Conservation (phyloP, 2,113 vertebrate species). For the Brachyistius frenatus region DNA sequence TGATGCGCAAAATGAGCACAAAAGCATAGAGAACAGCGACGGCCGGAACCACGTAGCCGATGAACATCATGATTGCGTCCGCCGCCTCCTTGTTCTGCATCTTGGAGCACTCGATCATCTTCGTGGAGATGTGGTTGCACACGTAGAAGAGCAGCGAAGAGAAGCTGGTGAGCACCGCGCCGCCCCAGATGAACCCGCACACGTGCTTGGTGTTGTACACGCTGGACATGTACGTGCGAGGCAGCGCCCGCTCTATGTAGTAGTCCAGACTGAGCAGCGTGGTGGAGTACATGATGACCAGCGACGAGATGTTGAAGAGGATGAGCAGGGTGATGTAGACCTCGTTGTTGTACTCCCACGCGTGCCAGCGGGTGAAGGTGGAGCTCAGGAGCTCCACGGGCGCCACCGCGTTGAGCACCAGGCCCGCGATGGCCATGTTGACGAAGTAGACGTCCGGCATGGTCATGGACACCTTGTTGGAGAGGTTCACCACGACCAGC, state of each 20-base stretch:
- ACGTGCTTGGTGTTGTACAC: constrained; percentile 97
- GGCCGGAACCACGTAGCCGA: constrained; percentile 92
- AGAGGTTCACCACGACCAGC: constrained; percentile 93
- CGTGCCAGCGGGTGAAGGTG: constrained; percentile 89
- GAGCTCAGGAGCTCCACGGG: constrained; percentile 91
- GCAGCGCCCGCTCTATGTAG: constrained; percentile 95
- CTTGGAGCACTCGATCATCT: constrained; percentile 93
- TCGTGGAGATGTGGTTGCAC: constrained; percentile 94
- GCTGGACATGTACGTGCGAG: constrained; percentile 96
- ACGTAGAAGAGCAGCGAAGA: constrained; percentile 96
- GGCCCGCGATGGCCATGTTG: constrained; percentile 94
- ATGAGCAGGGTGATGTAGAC: constrained; percentile 93
- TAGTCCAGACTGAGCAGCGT: constrained; percentile 96
- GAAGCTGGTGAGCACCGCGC: constrained; percentile 96
- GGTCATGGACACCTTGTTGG: constrained; percentile 94
- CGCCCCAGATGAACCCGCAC: constrained; percentile 97
- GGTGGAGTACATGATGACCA: constrained; percentile 96
- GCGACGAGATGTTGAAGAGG: constrained; percentile 94
- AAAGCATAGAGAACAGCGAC: constrained; percentile 92
- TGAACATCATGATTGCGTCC: constrained; percentile 95
- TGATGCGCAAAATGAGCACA: constrained; percentile 89
- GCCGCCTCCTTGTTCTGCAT: constrained; percentile 96
- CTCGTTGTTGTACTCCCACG: constrained; percentile 91
- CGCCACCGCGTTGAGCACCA: constrained; percentile 92
- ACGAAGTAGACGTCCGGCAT: constrained; percentile 99